phyloP scores from a whole-genome alignment of 2,797 vertebrate genomes.

The Danio albolineatus region DNA sequence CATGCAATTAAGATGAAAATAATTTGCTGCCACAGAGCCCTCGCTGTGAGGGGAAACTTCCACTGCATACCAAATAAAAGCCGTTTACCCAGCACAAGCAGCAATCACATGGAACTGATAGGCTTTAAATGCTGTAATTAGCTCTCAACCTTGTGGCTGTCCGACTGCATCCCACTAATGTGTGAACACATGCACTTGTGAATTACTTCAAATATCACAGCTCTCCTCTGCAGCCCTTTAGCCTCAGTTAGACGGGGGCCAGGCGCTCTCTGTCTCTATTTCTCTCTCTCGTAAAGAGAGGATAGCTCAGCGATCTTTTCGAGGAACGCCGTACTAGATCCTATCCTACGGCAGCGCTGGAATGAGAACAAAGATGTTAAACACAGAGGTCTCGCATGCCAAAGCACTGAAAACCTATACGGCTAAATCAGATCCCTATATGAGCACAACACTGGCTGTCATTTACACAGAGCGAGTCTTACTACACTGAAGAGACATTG shows the following conservation, averaged over 20 bases:
- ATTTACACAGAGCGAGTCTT: not conserved
- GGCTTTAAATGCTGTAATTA: slow-evolving; percentile 70
- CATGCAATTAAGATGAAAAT: slow-evolving; percentile 64
- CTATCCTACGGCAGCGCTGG: slow-evolving; percentile 5
- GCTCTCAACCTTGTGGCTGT: slow-evolving; percentile 64
- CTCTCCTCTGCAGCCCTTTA: slow-evolving; percentile 50
- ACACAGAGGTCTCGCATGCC: not conserved
- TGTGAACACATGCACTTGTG: slow-evolving; percentile 56
- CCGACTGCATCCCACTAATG: slow-evolving; percentile 61
- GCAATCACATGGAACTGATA: slow-evolving; percentile 64
- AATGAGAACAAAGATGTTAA: slow-evolving; percentile 34
- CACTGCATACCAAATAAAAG: slow-evolving; percentile 60
- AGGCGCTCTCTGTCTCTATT: slow-evolving; percentile 18
- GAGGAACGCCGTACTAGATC: not conserved
- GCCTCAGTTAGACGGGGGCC: slow-evolving; percentile 44
- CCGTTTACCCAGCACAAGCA: slow-evolving; percentile 52
- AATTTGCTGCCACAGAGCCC: slow-evolving; percentile 57
- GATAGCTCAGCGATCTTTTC: slow-evolving; percentile 23
- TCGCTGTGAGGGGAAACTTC: slow-evolving; percentile 58
- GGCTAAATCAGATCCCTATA: slow-evolving; percentile 16
- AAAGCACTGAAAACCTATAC: slow-evolving; percentile 20
- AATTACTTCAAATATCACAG: slow-evolving; percentile 62
- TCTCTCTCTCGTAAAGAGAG: slow-evolving; percentile 10
- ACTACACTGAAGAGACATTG: slow-evolving; percentile 25
- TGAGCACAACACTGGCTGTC: slow-evolving; percentile 16